Evolutionary conservation across 2,888 invertebrate genomes (phyloP).

Genomic region (Theretra japonica): DNA sequence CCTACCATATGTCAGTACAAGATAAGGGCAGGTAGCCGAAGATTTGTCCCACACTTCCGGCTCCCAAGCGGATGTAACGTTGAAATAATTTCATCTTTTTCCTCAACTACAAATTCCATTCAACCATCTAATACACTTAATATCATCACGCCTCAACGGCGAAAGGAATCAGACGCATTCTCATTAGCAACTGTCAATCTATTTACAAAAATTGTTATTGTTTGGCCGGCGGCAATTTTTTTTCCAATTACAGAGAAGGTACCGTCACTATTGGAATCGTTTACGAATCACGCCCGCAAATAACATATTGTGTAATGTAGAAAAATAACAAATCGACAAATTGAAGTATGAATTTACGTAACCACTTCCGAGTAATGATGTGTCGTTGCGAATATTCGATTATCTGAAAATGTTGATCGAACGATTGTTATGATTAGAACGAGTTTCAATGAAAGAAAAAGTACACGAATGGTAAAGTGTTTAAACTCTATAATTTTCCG

Average conservation of each 20-base stretch:
- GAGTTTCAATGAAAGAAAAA: no score
- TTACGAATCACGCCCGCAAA: constrained; percentile 56
- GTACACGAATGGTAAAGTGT: no score
- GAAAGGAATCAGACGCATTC: constrained; percentile 36
- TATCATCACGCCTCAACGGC: not conserved
- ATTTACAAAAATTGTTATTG: constrained; percentile 30
- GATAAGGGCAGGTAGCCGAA: no score
- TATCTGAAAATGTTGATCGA: not conserved
- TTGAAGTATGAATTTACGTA: constrained; percentile 30
- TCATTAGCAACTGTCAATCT: constrained; percentile 32
- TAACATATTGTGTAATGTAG: constrained; percentile 66
- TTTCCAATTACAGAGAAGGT: constrained; percentile 57
- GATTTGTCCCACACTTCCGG: not conserved
- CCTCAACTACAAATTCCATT: not conserved
- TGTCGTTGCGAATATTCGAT: constrained; percentile 16
- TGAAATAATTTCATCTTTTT: not conserved
- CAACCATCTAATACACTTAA: not conserved
- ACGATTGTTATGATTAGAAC: not conserved
- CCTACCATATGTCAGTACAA: no score
- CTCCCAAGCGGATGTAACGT: not conserved
- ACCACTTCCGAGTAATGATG: constrained; percentile 24
- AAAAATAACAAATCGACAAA: constrained; percentile 36
- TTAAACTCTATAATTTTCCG: no score
- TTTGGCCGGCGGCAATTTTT: constrained; percentile 40
- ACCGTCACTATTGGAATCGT: constrained; percentile 38